Percentiles rank a stretch among this genome's conserved stretches.
Conservation (phyloP, 2,113 vertebrate genomes). For the Eolophus roseicapilla region DNA sequence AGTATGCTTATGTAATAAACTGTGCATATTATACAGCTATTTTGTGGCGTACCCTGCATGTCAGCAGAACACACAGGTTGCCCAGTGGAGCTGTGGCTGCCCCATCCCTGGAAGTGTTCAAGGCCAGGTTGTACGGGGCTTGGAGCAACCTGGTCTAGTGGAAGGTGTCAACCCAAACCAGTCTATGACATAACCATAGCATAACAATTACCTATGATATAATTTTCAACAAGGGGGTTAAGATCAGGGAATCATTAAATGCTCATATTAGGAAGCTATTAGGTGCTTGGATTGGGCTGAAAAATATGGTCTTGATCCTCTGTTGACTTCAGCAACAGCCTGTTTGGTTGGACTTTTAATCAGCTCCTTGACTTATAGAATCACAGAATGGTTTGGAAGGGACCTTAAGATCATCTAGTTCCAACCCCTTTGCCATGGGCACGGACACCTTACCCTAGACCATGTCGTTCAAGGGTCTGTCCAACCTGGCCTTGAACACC, state of each 20-base stretch:
- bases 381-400: not conserved
- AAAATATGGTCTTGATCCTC: not conserved
- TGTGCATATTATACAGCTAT: not conserved
- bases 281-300: not conserved
- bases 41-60: not conserved
- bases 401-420: not conserved
- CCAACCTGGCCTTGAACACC: not conserved
- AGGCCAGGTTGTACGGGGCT: not conserved
- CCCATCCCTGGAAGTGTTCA: not conserved
- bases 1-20: not conserved
- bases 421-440: not conserved
- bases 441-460: not conserved
- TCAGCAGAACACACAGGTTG: not conserved
- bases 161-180: not conserved
- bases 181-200: not conserved
- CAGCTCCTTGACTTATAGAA: not conserved
- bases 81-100: not conserved
- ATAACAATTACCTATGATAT: not conserved
- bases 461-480: not conserved
- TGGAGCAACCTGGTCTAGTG: not conserved
- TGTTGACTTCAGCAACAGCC: not conserved
- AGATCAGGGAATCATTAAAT: not conserved
- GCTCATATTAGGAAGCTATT: not conserved
- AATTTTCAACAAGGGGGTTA: not conserved
- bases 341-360: not conserved